These are phyloP conservation scores for Coremacera marginata DNA, from an alignment of 2,888 invertebrate genomes.

Conservation along the genomic window DNA sequence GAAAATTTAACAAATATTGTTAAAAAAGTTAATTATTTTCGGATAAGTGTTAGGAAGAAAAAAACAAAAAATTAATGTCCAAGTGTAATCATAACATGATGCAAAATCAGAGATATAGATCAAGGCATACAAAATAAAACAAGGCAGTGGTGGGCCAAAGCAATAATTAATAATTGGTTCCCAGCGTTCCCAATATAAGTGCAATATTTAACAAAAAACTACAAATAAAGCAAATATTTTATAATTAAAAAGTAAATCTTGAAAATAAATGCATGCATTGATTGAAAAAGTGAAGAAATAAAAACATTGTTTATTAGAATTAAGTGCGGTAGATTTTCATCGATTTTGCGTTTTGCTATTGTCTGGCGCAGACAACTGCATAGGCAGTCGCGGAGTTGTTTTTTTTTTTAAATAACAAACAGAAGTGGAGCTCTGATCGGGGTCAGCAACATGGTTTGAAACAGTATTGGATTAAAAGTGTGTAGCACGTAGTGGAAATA, in stretches of 20 bases:
- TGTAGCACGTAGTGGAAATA: neutral
- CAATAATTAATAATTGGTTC: neutral
- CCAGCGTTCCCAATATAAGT: neutral
- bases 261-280: neutral
- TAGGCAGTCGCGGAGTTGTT: neutral
- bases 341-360: constrained; percentile 23
- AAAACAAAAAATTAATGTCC: neutral
- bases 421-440: too few species aligned
- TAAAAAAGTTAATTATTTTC: constrained; percentile 16
- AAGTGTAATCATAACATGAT: neutral
- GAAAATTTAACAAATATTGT: constrained; percentile 22
- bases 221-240: neutral
- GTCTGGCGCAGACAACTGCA: neutral
- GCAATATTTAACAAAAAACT: constrained; percentile 2
- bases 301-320: neutral
- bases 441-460: neutral
- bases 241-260: neutral
- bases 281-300: too few species aligned
- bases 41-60: neutral
- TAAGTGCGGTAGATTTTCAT: constrained; percentile 3
- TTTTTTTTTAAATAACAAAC: too few species aligned
- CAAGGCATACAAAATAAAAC: neutral
- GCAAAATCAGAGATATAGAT: neutral
- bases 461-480: neutral
- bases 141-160: neutral